These are phyloP conservation scores for Rhinophrynus dorsalis DNA, from an alignment of 2,797 vertebrate genomes.

Conservation along the genomic window DNA sequence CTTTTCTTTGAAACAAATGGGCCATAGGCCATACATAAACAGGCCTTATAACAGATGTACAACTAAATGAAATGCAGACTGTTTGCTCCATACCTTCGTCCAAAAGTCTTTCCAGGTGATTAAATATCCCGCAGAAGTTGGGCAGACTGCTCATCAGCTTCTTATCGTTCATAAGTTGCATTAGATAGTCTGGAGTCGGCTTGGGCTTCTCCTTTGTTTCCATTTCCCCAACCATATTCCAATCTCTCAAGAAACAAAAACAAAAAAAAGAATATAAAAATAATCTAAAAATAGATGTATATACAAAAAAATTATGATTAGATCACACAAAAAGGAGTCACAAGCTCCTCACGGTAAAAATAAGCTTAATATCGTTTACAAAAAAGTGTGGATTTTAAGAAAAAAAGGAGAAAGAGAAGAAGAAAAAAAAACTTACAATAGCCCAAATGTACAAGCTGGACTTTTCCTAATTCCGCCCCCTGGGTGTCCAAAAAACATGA, in stretches of 20 bases:
- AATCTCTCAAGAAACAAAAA: constrained; percentile 39
- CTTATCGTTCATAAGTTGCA: constrained; percentile 98
- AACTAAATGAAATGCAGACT: too few relatives aligned
- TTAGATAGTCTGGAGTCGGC: constrained; percentile 96
- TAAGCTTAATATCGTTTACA: background rate
- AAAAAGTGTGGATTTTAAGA: background rate
- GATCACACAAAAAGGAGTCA: background rate
- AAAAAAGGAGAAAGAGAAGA: background rate
- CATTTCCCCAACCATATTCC: constrained; percentile 85
- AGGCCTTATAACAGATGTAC: too few relatives aligned
- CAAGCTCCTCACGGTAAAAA: background rate
- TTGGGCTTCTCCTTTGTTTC: constrained; percentile 97
- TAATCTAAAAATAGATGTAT: background rate
- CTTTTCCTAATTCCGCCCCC: constrained; percentile 29
- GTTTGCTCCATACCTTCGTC: constrained; percentile 82
- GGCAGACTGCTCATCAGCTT: constrained; percentile 97
- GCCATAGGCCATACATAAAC: too few relatives aligned
- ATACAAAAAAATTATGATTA: background rate
- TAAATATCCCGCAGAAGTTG: constrained; percentile 96
- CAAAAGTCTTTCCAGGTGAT: constrained; percentile 91
- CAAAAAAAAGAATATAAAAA: background rate
- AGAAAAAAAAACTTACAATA: background rate
- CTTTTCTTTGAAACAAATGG: too few relatives aligned
- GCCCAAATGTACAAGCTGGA: background rate
- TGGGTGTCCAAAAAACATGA: constrained; percentile 33